Conservation (phyloP, 2,888 invertebrate genomes). For the Gortyna flavago region DNA sequence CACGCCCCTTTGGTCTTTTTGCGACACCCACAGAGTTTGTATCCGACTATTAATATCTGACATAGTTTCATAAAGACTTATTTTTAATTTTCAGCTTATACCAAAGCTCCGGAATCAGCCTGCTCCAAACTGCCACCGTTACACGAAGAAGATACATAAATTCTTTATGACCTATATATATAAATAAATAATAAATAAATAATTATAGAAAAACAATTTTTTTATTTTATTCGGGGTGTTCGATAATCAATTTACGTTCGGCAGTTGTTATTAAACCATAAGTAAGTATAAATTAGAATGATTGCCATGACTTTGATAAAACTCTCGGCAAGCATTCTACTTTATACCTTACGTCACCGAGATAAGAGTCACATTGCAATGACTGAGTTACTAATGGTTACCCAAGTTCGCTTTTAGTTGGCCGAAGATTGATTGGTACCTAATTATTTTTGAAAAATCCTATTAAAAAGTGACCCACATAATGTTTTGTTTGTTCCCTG, state of each 20-base stretch:
- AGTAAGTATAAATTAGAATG: neutral
- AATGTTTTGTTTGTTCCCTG: neutral
- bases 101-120: constrained; percentile 54
- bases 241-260: neutral
- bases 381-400: neutral
- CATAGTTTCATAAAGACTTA: neutral
- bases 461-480: too few species aligned
- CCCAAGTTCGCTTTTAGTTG: neutral
- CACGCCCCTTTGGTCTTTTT: too few species aligned
- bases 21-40: neutral
- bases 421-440: neutral
- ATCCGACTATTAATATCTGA: neutral
- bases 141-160: constrained; percentile 23
- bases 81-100: constrained; percentile 69
- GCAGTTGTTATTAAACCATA: neutral
- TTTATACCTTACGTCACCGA: neutral
- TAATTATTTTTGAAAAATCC: neutral
- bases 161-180: neutral
- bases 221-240: neutral
- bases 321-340: neutral
- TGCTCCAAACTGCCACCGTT: constrained; percentile 71
- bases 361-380: neutral
- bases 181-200: constrained; percentile 24
- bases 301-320: neutral
- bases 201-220: neutral